Conservation (phyloP, 2,113 vertebrate genomes). For the Numenius arquata region DNA sequence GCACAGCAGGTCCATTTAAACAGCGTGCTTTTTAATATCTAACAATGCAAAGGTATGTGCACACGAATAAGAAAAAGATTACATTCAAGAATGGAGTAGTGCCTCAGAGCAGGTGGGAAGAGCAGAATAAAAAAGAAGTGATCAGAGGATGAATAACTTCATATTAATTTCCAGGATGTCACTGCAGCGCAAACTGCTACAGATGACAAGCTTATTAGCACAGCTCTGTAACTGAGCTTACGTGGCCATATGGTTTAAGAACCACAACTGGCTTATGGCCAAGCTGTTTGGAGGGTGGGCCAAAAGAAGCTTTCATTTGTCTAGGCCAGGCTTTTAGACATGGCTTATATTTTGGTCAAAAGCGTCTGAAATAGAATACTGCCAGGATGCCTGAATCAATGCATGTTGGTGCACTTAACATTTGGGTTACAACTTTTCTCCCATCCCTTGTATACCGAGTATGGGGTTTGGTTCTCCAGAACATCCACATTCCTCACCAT, state of each 20-base stretch:
- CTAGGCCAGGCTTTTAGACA: not conserved
- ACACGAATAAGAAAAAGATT: not conserved
- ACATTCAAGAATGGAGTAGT: not conserved
- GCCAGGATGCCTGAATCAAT: not conserved
- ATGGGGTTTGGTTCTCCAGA: not conserved
- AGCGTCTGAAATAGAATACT: not conserved
- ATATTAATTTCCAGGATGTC: not conserved
- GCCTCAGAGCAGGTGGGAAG: not conserved
- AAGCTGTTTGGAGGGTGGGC: not conserved
- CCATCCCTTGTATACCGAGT: not conserved
- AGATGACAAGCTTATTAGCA: slow-evolving; percentile 8
- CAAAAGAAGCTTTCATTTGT: not conserved
- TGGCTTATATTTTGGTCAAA: not conserved
- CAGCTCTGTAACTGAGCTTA: not conserved
- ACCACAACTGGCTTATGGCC: not conserved
- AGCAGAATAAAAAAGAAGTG: not conserved
- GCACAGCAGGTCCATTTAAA: not conserved
- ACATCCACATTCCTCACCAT: not conserved
- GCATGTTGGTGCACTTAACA: not conserved
- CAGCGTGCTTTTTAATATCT: not conserved
- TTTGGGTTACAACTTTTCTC: not conserved
- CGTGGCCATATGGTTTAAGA: not conserved
- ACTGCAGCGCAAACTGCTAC: not conserved
- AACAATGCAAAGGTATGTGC: not conserved
- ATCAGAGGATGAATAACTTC: not conserved